Conservation (phyloP, 2,888 invertebrate genomes). For the Nematopogon swammerdamellus region DNA sequence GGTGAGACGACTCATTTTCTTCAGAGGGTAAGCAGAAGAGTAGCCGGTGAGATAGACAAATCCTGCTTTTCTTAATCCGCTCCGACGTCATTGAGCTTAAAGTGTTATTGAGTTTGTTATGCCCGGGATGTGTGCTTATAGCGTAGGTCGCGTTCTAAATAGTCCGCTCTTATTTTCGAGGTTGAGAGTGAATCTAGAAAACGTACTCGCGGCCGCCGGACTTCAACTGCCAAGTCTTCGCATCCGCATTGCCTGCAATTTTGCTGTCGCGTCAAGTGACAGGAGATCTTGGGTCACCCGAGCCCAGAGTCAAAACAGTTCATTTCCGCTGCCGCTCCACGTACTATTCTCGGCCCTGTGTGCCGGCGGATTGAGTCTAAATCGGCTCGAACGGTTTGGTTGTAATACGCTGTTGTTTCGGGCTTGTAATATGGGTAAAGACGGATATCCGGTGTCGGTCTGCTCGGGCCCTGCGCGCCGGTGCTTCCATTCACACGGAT, state of each 20-base stretch:
- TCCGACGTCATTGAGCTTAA: too few species aligned
- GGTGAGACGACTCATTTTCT: background rate
- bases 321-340: background rate
- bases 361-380: background rate
- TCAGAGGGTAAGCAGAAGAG: too few species aligned
- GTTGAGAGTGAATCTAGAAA: too few species aligned
- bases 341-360: background rate
- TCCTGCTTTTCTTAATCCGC: too few species aligned
- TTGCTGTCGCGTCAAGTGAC: background rate
- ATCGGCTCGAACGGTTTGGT: background rate
- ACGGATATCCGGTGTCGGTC: slow-evolving; percentile 57
- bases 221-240: too few species aligned
- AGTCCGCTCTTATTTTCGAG: too few species aligned
- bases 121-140: too few species aligned
- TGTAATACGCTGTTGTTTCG: background rate
- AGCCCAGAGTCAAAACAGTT: background rate
- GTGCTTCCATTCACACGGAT: slow-evolving; percentile 49
- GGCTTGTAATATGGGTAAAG: background rate
- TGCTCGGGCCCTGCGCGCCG: slow-evolving; percentile 16
- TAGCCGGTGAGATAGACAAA: too few species aligned
- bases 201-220: too few species aligned
- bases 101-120: too few species aligned
- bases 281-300: background rate
- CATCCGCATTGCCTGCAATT: background rate
- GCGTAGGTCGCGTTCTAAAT: too few species aligned